phyloP scores from a whole-genome alignment of 2,113 vertebrate species.

The Colaptes auratus region DNA sequence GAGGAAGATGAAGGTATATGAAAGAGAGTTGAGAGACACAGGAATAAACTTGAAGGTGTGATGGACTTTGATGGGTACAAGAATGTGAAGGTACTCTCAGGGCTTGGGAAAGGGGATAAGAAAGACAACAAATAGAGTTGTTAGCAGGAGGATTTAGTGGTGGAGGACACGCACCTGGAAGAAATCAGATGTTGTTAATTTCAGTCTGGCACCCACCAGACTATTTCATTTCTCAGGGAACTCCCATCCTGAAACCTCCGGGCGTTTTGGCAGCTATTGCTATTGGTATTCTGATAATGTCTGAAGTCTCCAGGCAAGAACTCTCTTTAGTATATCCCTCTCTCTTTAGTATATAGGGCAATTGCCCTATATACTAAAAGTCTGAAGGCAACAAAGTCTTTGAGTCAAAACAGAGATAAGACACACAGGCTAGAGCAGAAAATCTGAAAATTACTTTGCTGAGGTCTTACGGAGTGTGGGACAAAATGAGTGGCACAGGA shows the following conservation, averaged over 20 bases:
- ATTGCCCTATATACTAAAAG: not conserved
- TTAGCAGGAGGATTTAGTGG: not conserved
- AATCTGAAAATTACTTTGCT: not conserved
- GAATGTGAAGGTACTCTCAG: not conserved
- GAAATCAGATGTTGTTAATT: not conserved
- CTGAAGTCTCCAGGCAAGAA: not conserved
- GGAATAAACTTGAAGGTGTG: not conserved
- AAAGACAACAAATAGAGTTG: not conserved
- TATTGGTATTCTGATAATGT: not conserved
- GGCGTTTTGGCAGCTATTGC: not conserved
- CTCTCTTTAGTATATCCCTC: not conserved
- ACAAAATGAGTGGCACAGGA: not conserved
- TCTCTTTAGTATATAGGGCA: not conserved
- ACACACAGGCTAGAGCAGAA: not conserved
- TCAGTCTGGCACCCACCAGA: not conserved
- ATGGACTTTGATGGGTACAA: not conserved
- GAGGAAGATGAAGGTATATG: not conserved
- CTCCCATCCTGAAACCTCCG: not conserved
- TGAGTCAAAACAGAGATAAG: not conserved
- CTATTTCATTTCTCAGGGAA: not conserved
- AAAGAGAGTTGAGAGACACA: not conserved
- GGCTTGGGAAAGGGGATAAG: not conserved
- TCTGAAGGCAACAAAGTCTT: not conserved
- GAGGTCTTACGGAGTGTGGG: not conserved
- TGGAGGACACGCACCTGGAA: not conserved